Conservation (phyloP, 2,888 invertebrate genomes). For the Eristalinus sepulchralis region DNA sequence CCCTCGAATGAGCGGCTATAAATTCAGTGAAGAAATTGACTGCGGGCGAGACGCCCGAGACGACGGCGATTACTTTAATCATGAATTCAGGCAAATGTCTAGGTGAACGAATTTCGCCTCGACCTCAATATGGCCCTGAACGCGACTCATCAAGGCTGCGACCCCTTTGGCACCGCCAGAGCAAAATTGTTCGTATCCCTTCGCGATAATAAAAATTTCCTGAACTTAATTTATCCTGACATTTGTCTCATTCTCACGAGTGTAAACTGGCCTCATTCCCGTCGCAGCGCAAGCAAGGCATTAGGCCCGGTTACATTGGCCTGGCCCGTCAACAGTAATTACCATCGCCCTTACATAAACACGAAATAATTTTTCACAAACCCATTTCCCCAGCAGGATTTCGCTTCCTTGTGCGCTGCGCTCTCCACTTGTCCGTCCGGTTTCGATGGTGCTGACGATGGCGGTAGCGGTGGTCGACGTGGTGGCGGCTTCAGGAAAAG, state of each 20-base stretch:
- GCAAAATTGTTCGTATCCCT: slow-evolving; percentile 63
- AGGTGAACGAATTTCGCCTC: slow-evolving; percentile 33
- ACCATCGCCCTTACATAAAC: slow-evolving; percentile 69
- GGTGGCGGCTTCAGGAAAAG: slow-evolving; percentile 51
- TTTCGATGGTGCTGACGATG: slow-evolving; percentile 5
- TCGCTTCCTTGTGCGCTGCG: slow-evolving; percentile 43
- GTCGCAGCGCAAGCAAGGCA: slow-evolving; percentile 8
- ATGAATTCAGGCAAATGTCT: slow-evolving; percentile 32
- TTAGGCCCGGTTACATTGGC: slow-evolving; percentile 50
- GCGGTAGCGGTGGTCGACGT: neutral
- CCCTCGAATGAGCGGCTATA: slow-evolving; percentile 58
- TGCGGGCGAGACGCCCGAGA: neutral
- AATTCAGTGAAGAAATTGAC: slow-evolving; percentile 43
- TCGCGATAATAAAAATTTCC: slow-evolving; percentile 70
- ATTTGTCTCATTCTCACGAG: slow-evolving; percentile 62
- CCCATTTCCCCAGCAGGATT: slow-evolving; percentile 63
- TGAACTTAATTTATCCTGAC: slow-evolving; percentile 68
- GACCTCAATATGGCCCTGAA: slow-evolving; percentile 45
- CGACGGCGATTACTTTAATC: slow-evolving; percentile 40
- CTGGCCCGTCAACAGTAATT: slow-evolving; percentile 68
- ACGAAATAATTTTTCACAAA: slow-evolving; percentile 70
- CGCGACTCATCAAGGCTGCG: slow-evolving; percentile 36
- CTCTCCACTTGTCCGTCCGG: slow-evolving; percentile 41
- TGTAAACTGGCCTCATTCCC: slow-evolving; percentile 28
- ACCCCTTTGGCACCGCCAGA: slow-evolving; percentile 31